Conservation (phyloP, 2,888 invertebrate species). For the Gonocerus acuteangulatus region DNA sequence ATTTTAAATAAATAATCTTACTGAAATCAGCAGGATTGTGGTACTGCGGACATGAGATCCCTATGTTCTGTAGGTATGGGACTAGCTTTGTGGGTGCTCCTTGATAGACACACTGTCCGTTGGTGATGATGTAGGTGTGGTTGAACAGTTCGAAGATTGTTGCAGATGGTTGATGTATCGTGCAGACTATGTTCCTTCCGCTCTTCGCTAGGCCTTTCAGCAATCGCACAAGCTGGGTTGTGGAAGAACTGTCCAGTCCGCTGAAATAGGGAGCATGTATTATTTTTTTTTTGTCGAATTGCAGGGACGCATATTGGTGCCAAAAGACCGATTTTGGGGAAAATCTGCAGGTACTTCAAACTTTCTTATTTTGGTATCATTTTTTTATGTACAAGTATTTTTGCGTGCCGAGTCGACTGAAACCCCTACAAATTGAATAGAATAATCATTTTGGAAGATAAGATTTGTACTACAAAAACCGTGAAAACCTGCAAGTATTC, state of each 20-base stretch:
- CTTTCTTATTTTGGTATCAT: no score
- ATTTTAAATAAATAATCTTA: no score
- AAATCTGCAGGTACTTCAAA: no score
- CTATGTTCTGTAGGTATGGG: slow-evolving; percentile 48
- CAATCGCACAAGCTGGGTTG: slow-evolving; percentile 49
- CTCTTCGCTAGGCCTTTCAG: slow-evolving; percentile 48
- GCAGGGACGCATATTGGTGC: no score
- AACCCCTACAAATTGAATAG: no score
- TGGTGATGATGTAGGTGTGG: slow-evolving; percentile 51
- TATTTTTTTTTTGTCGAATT: no score
- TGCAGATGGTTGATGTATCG: slow-evolving; percentile 55
- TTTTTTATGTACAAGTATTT: no score
- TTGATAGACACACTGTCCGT: slow-evolving; percentile 51
- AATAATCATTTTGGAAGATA: no score
- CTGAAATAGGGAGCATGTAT: slow-evolving; percentile 47
- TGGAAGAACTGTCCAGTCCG: slow-evolving; percentile 51
- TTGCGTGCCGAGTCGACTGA: no score
- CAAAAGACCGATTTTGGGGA: no score
- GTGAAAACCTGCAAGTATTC: no score
- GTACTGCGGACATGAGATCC: slow-evolving; percentile 51
- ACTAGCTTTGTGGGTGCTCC: slow-evolving; percentile 48
- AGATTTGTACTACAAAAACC: no score
- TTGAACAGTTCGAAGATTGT: slow-evolving; percentile 53
- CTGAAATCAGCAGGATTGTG: slow-evolving; percentile 58
- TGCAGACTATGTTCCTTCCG: slow-evolving; percentile 52